Evolutionary conservation across 2,888 invertebrate species (phyloP).

Genomic region (Pasiphila rectangulata): DNA sequence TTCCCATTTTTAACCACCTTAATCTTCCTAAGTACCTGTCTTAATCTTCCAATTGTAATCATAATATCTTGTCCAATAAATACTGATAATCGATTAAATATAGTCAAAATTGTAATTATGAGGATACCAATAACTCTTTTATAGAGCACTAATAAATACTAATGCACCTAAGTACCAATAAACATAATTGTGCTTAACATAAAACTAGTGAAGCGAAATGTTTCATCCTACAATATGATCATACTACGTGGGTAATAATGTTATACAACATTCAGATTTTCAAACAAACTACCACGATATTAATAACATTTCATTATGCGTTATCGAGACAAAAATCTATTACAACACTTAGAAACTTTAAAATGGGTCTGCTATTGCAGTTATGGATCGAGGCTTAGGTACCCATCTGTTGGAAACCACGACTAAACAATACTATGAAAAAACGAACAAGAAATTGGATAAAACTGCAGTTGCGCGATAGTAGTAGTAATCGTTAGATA

Average conservation of each 20-base stretch:
- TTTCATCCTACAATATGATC: not conserved
- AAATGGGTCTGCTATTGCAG: not conserved
- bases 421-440: not conserved
- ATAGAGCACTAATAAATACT: not conserved
- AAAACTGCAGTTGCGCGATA: not conserved
- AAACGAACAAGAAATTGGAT: not conserved
- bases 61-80: not conserved
- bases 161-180: not conserved
- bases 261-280: conserved; percentile 7
- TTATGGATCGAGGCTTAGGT: not conserved
- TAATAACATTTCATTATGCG: not conserved
- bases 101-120: not conserved
- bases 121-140: not conserved
- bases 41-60: no score
- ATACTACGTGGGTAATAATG: not conserved
- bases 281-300: conserved; percentile 2
- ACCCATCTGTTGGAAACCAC: not conserved
- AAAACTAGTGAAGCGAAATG: conserved; percentile 4
- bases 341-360: not conserved
- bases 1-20: not conserved
- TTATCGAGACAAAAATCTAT: not conserved
- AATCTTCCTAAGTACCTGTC: not conserved
- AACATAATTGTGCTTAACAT: conserved; percentile 3
- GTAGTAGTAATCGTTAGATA: not conserved
- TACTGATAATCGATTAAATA: conserved; percentile 2